Evolutionary conservation across 53 echinoderm and acorn worm species (phyloP), one percentile per base, ranked within the genome.

Genomic region (Mesocentrotus franciscanus): DNA sequence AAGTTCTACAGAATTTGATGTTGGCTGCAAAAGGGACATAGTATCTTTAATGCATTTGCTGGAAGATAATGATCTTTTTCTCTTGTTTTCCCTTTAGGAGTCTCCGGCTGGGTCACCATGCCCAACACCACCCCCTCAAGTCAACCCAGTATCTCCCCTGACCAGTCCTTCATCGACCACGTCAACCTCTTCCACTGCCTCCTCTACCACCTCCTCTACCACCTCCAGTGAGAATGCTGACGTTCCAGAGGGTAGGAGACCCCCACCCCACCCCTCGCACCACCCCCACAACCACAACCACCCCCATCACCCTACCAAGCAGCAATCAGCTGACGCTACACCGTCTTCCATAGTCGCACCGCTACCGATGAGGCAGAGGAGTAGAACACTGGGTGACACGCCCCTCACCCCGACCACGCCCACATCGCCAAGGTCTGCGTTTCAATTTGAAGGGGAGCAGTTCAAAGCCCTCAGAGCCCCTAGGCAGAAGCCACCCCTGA

Each of bases 321-420:
- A 94, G 85, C 81, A 59, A 33, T 94, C 94, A 7, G 94, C 60
- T 3, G 94, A 94, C 39, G 24, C 62, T 11, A 36, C 0, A 33
- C 62, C 83, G 2, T 36, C 83, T 9, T 59, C 2, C 33, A 39
- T 30, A 24, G 85, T 58, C 10, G 36, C 83, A 58, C 90, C 91
- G 90, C 85, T 85, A 10, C 95, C 95, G 66, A 95, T 93, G 61
- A 95, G 97, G 57, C 96, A 96, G 42, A 96, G 97, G 81, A 97
- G 97, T 79, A 96, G 95, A 57, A 97, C 97, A 6, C 92, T 97
- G 12, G 97, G 97, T 8, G 97, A 97, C 92, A 96, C 95, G 15
- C 97, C 97, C 36, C 93, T 96, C 18, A 92, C 94, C 26, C 94
- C 96, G 71, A 95, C 94, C 95, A 94, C 96, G 24, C 95, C 96